Base-by-base conservation (phyloP, 2,797 vertebrate species). In the Geotrypetes seraphini region DNA sequence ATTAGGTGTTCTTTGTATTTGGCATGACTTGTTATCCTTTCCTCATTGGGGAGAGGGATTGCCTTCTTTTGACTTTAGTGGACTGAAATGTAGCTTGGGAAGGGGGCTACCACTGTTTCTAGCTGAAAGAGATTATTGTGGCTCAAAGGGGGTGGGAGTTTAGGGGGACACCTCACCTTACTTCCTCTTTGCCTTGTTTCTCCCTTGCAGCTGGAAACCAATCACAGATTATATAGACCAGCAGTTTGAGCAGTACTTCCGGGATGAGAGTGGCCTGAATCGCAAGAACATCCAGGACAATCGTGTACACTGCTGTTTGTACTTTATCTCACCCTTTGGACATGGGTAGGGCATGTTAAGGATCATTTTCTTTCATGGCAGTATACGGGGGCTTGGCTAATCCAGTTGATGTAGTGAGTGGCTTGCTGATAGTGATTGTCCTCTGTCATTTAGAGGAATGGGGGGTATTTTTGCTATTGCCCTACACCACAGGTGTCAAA, bases 221-320 rank as follows among this genome's bases (percentile, higher is more conserved):
- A 91, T 99, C 71, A 96, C 92, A 0, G 94, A 99, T 65, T 99
- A 99, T 36, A 92, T 97, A 10, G 92, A 99, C 67, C 95, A 99
- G 73, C 95, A 98, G 75, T 98, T 98, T 44, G 95, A 98, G 28
- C 95, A 98, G 42, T 98, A 98, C 60, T 97, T 97, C 74, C 89
- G 94, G 10, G 95, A 97, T 2, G 94, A 99, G 72, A 99, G 94
- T 0, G 94, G 94, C 14, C 81, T 99, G 41, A 99, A 99, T 75
- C 75, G 94, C 31, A 99, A 97, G 77, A 97, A 99, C 68, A 99
- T 99, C 60, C 85, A 94, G 54, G 95, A 99, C 73, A 97, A 97
- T 76, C 53, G 95, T n/a, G 94, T 99, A 39, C 95, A 99, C 44
- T 99, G 95, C 73, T 99, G 95, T 59, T 85, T 99, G 3, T 99